These are phyloP conservation scores for Glaucopsyche alexis DNA, from an alignment of 2,888 invertebrate species.

Conservation along the genomic window DNA sequence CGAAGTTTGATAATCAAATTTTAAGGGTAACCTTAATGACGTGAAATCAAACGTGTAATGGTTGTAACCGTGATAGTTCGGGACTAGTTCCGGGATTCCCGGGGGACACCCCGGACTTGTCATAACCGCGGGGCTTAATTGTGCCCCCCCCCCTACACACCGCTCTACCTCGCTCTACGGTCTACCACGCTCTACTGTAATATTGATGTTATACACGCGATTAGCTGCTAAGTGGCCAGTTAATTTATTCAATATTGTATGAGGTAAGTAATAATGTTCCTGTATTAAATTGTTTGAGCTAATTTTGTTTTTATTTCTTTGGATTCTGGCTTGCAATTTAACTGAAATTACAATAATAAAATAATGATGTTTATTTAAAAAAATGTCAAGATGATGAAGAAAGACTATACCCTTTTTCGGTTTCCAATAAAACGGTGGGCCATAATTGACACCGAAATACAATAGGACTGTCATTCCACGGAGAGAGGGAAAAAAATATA, in stretches of 20 bases:
- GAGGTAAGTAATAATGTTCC: background rate
- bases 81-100: constrained; percentile 6
- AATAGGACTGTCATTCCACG: background rate
- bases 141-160: background rate
- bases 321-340: background rate
- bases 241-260: constrained; percentile 3
- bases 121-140: constrained; percentile 16
- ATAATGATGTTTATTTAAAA: background rate
- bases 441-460: constrained; percentile 20
- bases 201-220: constrained; percentile 16
- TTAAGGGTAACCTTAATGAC: constrained; percentile 2
- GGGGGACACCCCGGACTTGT: background rate
- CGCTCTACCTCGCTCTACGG: background rate
- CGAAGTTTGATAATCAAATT: constrained; percentile 18
- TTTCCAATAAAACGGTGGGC: background rate
- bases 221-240: constrained; percentile 8
- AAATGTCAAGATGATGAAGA: background rate
- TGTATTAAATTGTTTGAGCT: background rate
- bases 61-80: constrained; percentile 6
- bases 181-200: background rate
- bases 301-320: background rate
- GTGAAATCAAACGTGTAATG: constrained; percentile 13
- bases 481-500: constrained; percentile 9
- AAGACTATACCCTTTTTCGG: constrained; percentile 5
- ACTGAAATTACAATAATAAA: background rate